Evolutionary conservation across 1,140 invertebrate genomes (phyloP), one percentile per base, ranked within the genome.

Genomic region (Drosophila pruinosa): DNA sequence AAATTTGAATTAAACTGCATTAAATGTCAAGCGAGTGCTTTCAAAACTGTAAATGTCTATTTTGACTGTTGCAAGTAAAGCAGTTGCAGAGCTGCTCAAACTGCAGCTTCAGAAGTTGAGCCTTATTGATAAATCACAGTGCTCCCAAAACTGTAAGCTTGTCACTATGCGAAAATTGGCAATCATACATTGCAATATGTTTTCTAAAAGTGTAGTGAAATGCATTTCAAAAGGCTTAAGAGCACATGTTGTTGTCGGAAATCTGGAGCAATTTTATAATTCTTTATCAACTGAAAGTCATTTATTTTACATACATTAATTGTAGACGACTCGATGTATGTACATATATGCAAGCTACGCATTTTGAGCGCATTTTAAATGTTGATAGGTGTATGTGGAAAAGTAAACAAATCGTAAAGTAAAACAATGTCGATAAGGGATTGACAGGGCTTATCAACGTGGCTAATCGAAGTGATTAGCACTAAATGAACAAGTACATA

Each of bases 391-490:
- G 31, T 21, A 47, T 43, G 69, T 53, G 22, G 26, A 74, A 86
- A 85, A 48, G 74, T 85, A 86, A 85, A 85, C 77, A 85, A 85
- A 81, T 86, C 70, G 41, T 85, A 86, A 81, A 64, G 19, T 21
- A 45, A 53, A 38, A 65, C 15, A 36, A 31, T 22, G 45, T 56
- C 88, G 81, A 86, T 86, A 88, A 75, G 62, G 45, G 65, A 52
- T 71, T 65, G 61, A 54, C 41, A 58, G 62, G 43, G 28, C 22
- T 81, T 86, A 86, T 86, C 82, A 75, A 59, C 12, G 48, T 47
- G 63, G 71, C 71, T 86, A 86, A 86, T 86, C 82, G 78, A 38
- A 53, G 53, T 64, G 82, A 78, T 86, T 88, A 88, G 64, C 47
- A n/a, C 57, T 54, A 43, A 78, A 39, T 24, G 48, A 61, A 62